Base-by-base conservation (phyloP, 1,140 invertebrate genomes). In the Daktulosphaira vitifoliae region DNA sequence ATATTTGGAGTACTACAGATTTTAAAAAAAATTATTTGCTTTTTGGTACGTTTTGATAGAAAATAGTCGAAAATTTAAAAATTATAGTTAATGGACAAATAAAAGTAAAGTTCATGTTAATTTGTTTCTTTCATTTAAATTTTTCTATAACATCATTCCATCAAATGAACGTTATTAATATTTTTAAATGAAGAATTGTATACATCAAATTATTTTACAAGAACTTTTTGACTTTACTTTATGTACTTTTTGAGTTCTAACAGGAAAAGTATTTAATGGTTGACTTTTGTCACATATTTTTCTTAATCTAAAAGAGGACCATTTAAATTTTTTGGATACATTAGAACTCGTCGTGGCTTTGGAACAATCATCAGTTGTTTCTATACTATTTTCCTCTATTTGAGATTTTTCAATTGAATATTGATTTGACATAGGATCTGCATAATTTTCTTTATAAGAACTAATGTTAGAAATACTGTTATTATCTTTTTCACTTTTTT, bases 261-360 rank as follows among this genome's bases (percentile, higher is more conserved):
- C 29, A 4, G 22, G n/a, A n/a, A n/a, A n/a, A n/a, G n/a, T n/a
- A n/a, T n/a, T 33, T 5, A 33, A 11, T 11, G 29, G 29, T 20
- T 38, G 11, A 29, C 11, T 38, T 48, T 62, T 48, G 0, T 62
- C 25, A 6, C 25, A 48, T 13, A 29, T 26, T 48, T 46, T 62
- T 15, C 26, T 62, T 46, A 46, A 26, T 7, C 20, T 22, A 44
- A 22, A 59, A 23, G 39, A 48, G 26, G 39, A 62, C 56, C 42
- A 62, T 20, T 62, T 44, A 29, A 22, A 62, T 48, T 16, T 62
- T n/a, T 62, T 48, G 6, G 42, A 20, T 15, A 8, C 16, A 46
- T 29, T 15, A 18, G 25, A 11, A n/a, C 44, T 37, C 18, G 56
- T 46, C 11, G 29, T 33, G 29, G 29, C 29, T 11, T 33, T 33